Conservation (phyloP, 2,797 vertebrate species). For the Macropus fuliginosus region DNA sequence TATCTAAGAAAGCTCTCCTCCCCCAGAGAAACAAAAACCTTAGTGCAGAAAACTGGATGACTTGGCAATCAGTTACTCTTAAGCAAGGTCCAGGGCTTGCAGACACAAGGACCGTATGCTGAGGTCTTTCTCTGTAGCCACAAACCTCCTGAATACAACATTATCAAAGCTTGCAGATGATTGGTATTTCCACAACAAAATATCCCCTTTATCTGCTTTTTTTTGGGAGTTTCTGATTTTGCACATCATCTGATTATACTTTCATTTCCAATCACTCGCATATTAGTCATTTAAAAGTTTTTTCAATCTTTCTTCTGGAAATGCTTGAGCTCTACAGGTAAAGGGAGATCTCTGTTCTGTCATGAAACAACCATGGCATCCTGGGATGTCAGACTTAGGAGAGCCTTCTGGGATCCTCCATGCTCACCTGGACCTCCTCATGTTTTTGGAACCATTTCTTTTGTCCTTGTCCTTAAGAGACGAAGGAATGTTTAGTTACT, state of each 20-base stretch:
- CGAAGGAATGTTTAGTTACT: neutral
- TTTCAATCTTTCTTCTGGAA: constrained; percentile 42
- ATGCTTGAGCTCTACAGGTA: neutral
- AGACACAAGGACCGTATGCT: constrained; percentile 14
- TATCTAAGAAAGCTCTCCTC: neutral
- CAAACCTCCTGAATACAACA: constrained; percentile 2
- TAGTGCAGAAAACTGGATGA: constrained; percentile 34
- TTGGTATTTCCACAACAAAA: neutral
- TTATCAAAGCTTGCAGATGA: neutral
- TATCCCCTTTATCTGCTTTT: neutral
- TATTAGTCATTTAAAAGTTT: constrained; percentile 42
- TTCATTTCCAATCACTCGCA: constrained; percentile 10
- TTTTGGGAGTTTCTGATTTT: neutral
- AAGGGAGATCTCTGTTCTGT: neutral
- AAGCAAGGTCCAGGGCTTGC: constrained; percentile 37
- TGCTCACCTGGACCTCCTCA: neutral
- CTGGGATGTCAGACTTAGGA: neutral
- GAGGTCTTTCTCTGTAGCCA: constrained; percentile 30
- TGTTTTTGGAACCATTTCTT: neutral
- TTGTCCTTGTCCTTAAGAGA: neutral
- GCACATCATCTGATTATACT: neutral
- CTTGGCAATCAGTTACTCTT: constrained; percentile 43
- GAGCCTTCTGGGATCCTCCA: neutral
- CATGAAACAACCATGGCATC: neutral
- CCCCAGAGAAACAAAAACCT: constrained; percentile 37